Base-by-base conservation (phyloP, 2,888 invertebrate species). In the Drosophila tripunctata region DNA sequence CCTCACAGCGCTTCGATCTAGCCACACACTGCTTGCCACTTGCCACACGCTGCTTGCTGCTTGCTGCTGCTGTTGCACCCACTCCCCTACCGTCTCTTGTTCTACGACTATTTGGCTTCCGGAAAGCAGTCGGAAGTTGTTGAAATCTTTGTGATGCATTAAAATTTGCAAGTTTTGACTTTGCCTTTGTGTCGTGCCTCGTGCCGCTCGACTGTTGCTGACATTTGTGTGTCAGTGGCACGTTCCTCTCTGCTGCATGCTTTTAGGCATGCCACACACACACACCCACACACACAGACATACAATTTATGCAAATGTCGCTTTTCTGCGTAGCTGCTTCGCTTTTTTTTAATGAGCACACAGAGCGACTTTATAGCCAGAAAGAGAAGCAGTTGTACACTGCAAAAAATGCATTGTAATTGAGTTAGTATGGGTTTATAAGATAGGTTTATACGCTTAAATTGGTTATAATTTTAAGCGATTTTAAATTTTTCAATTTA, bases 141-240 rank as follows among this genome's bases (percentile, higher is more conserved):
- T 85, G 48, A 71, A 65, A 68, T 87, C 79, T 86, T 87, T 85
- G 86, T 81, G 81, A 87, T 81, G 88, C 81, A 81, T 81, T 81
- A 81, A 82, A 81, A 87, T 81, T 87, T 71, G 81, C 79, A 68
- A 87, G 75, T 87, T 81, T 82, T 85, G 88, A 81, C 88, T 87
- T 85, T 58, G 67, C 76, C 73, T 80, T 55, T 47, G 36, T 78
- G 84, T 72, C 22, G 21, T 44, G 57, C 40, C 22, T 22, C 27
- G 27, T 38, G 52, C 1, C 40, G 21, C n/a, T n/a, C 38, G 44
- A 30, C 44, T 41, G 66, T 31, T 47, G 38, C 41, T 78, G 88
- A 87, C 88, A 75, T 86, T 87, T 82, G 77, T 82, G 75, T 82
- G 82, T 83, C 87, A 88, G 61, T 80, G 82, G 87, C 82, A 88